Conservation (phyloP, 1,140 invertebrate genomes). For the Conus ventricosus region DNA sequence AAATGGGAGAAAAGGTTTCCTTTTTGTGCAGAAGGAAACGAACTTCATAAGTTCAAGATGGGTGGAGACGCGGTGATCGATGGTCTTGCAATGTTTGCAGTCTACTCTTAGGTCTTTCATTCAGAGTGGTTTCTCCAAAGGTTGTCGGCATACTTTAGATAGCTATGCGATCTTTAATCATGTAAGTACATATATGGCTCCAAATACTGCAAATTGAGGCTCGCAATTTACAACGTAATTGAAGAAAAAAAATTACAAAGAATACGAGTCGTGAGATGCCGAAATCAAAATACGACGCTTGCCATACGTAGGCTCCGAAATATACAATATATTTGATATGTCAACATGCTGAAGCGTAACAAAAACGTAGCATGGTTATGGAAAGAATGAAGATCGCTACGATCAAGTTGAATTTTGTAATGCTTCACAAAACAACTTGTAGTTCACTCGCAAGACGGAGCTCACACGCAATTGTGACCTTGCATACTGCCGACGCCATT, state of each 20-base stretch:
- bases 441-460: conserved; percentile 22
- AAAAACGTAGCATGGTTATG: background rate
- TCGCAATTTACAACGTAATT: background rate
- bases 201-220: background rate
- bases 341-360: background rate
- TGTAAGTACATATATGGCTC: background rate
- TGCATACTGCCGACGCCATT: conserved; percentile 44
- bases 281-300: background rate
- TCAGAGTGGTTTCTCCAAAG: too few relatives aligned
- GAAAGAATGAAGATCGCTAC: background rate
- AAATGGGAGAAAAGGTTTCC: background rate
- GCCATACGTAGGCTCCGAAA: background rate
- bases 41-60: background rate
- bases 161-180: background rate
- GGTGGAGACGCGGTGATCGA: too few relatives aligned
- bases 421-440: background rate
- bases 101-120: too few relatives aligned
- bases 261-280: too few relatives aligned
- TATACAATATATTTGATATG: background rate
- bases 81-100: too few relatives aligned
- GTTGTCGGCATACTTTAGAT: too few relatives aligned
- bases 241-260: background rate
- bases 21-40: background rate
- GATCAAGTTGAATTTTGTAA: background rate
- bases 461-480: conserved; percentile 36